Conservation (phyloP, 2,797 vertebrate genomes). For the Dromococcyx pavoninus region DNA sequence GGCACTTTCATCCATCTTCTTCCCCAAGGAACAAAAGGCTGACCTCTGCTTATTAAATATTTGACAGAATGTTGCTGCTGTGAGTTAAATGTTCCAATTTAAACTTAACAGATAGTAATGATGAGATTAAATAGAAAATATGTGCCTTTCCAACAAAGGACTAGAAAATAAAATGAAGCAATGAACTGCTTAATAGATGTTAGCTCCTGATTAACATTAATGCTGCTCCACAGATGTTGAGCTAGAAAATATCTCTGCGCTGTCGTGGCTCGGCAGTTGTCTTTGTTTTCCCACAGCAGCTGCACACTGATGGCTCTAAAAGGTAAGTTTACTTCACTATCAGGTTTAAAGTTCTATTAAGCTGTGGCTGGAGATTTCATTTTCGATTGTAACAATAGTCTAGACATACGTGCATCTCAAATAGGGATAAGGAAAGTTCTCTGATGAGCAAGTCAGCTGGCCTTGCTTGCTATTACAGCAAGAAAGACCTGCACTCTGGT, state of each 20-base stretch:
- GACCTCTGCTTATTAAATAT: neutral
- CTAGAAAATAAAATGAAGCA: neutral
- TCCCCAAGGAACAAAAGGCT: neutral
- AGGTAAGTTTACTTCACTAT: conserved; percentile 39
- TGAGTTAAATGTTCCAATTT: neutral
- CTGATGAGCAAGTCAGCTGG: conserved; percentile 60
- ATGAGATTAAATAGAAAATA: neutral
- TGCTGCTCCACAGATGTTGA: conserved; percentile 18
- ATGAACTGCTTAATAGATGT: neutral
- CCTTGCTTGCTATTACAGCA: neutral
- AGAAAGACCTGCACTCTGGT: neutral
- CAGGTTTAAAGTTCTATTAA: conserved; percentile 66
- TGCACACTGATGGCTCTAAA: conserved; percentile 47
- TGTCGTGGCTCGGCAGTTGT: conserved; percentile 1
- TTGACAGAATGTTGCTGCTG: neutral
- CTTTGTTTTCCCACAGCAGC: conserved; percentile 53
- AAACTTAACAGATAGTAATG: neutral
- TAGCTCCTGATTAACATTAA: neutral
- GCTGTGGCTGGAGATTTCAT: conserved; percentile 47
- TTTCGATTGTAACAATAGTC: conserved; percentile 46
- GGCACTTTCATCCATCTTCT: neutral
- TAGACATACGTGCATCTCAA: conserved; percentile 56
- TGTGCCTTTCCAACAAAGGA: neutral
- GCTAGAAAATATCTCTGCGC: neutral
- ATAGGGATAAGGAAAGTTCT: conserved; percentile 37